Base-by-base conservation (phyloP, 2,888 invertebrate genomes). In the Cryptus viduatorius region DNA sequence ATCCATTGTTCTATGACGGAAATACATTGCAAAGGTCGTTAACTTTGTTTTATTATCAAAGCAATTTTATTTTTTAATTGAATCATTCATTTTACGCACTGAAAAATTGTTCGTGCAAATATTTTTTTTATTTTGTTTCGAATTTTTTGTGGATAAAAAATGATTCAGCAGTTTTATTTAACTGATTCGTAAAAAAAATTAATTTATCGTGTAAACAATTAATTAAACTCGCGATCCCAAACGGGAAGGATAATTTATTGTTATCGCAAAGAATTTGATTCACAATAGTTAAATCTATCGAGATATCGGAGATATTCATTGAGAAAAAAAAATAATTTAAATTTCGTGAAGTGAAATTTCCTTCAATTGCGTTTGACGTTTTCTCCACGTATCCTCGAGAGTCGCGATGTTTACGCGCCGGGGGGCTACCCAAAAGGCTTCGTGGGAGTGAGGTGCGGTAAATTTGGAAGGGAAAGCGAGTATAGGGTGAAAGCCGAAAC, bases 361-460 rank as follows among this genome's bases (percentile, higher is more conserved):
- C 37, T 4, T 7, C 14, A 7, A 14, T 59, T 12, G 10, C 29
- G 14, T 24, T 59, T 59, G 12, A 59, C 16, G 8, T 24, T 56
- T 4, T 24, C 12, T 12, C 10, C 4, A 37, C 37, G 71, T 50
- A 37, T 72, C 24, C 42, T 48, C 19, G 19, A 14, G 56, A 56
- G 14, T 29, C 56, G 19, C 10, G 42, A 24, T 53, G 50, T 71
- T 71, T 56, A 31, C 16, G 24, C 61, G 61, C 5, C 31, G 44
- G 42, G 65, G 79, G 65, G 44, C 53, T 48, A 61, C 76, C 75
- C 64, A 61, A 75, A 71, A 86, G 85, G 89, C 89, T 85, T 88
- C 83, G 76, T 86, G 86, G 87, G 85, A 86, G 76, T 85, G 87
- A 86, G 88, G 68, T 68, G 59, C 76, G 56, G 85, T 83, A 83